Evolutionary conservation across 2,113 vertebrate genomes (phyloP).

Genomic region (Monarcha castaneiventris): DNA sequence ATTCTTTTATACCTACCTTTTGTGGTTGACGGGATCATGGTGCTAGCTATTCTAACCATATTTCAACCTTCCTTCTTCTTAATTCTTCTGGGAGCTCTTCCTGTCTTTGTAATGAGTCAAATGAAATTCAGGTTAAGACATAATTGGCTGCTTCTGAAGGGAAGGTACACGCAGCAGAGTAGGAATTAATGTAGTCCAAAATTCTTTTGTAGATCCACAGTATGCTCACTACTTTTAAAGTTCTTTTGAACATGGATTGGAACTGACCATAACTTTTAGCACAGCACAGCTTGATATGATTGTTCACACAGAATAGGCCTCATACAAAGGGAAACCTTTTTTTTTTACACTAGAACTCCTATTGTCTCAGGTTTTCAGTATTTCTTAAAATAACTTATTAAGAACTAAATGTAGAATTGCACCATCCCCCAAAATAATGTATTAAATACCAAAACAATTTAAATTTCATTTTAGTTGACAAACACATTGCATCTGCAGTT

Average conservation of each 20-base stretch:
- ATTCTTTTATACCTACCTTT: neutral
- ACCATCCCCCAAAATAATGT: neutral
- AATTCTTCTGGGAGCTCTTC: neutral
- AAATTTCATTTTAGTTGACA: neutral
- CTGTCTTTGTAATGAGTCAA: neutral
- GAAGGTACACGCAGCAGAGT: neutral
- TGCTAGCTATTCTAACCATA: neutral
- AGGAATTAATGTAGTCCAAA: neutral
- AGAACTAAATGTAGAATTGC: neutral
- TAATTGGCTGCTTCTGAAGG: neutral
- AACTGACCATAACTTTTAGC: neutral
- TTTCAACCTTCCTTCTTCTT: neutral
- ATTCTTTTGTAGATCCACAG: neutral
- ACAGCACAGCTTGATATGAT: neutral
- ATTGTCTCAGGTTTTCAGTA: neutral
- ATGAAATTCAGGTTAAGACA: neutral
- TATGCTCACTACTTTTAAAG: neutral
- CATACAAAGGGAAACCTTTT: neutral
- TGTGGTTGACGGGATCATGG: neutral
- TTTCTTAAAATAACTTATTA: neutral
- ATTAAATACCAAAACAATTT: neutral
- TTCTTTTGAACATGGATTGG: neutral
- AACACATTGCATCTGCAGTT: neutral
- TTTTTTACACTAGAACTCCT: neutral
- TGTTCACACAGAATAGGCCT: neutral